Percentiles rank a stretch among this genome's conserved stretches.
phyloP scores from a whole-genome alignment of 2,888 invertebrate species.

The Acrobeloides nanus region DNA sequence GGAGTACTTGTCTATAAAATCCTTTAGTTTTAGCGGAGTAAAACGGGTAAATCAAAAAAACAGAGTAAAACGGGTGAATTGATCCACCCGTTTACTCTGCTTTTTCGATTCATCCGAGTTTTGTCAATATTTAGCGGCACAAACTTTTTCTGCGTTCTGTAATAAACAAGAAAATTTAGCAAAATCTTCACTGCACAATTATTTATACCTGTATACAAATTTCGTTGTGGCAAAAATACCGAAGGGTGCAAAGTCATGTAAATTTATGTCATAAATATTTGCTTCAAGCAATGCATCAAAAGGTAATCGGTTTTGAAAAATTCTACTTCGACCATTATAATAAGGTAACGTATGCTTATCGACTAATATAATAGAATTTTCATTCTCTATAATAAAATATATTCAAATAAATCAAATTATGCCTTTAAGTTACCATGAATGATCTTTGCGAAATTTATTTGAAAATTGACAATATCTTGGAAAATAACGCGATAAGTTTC shows the following conservation, averaged over 20 bases:
- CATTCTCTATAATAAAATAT: constrained; percentile 20
- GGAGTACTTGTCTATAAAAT: too few relatives aligned
- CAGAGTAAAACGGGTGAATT: not conserved
- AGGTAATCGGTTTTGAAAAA: constrained; percentile 24
- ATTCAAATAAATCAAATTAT: not conserved
- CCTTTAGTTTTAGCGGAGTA: too few relatives aligned
- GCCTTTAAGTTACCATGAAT: constrained; percentile 25
- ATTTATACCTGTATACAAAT: constrained; percentile 25
- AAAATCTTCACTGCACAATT: too few relatives aligned
- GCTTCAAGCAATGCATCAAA: constrained; percentile 25
- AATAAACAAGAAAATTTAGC: too few relatives aligned
- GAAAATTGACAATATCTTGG: constrained; percentile 30
- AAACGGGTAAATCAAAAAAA: too few relatives aligned
- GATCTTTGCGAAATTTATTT: constrained; percentile 29
- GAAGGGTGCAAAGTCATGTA: constrained; percentile 32
- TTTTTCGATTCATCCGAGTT: too few relatives aligned
- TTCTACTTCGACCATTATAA: constrained; percentile 23
- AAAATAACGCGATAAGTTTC: constrained; percentile 30
- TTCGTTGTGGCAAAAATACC: constrained; percentile 23
- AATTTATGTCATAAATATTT: constrained; percentile 29
- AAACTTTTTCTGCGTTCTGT: too few relatives aligned
- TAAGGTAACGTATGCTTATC: constrained; percentile 39
- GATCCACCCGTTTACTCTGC: not conserved
- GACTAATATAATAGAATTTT: constrained; percentile 37
- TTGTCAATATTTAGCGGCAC: too few relatives aligned